phyloP scores from a whole-genome alignment of 2,113 vertebrate species.

The Micromys minutus region DNA sequence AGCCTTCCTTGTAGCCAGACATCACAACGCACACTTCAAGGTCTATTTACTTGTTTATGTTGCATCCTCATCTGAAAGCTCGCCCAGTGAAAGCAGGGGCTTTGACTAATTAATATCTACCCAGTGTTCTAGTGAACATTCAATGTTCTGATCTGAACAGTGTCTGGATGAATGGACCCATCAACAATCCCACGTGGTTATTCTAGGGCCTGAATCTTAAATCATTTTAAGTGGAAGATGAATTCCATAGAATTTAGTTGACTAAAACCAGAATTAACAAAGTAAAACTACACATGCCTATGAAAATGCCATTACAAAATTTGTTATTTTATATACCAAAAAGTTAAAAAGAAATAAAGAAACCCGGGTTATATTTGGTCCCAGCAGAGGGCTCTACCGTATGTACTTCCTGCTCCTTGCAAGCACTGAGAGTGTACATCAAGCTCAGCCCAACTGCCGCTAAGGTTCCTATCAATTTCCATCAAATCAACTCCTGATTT shows the following conservation, averaged over 20 bases:
- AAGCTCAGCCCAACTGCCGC: background rate
- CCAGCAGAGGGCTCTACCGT: background rate
- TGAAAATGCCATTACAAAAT: background rate
- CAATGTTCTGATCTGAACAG: background rate
- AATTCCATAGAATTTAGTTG: background rate
- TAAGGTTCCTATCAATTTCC: slow-evolving; percentile 53
- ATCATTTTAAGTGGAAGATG: background rate
- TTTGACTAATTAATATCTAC: background rate
- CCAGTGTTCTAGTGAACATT: background rate
- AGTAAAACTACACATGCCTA: background rate
- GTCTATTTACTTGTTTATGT: background rate
- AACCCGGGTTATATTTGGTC: background rate
- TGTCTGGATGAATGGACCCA: background rate
- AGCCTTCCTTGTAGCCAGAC: background rate
- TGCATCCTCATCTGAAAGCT: background rate
- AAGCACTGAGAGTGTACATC: background rate
- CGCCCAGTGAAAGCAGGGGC: background rate
- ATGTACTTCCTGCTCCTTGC: background rate
- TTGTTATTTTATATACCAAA: background rate
- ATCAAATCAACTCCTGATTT: slow-evolving; percentile 47
- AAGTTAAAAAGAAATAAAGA: background rate
- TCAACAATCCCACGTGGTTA: background rate
- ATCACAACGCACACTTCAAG: background rate
- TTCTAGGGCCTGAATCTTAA: background rate
- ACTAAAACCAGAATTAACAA: slow-evolving; percentile 14